Evolutionary conservation across 2,888 invertebrate genomes (phyloP).

Genomic region (Rhimphoctona megacephalus): DNA sequence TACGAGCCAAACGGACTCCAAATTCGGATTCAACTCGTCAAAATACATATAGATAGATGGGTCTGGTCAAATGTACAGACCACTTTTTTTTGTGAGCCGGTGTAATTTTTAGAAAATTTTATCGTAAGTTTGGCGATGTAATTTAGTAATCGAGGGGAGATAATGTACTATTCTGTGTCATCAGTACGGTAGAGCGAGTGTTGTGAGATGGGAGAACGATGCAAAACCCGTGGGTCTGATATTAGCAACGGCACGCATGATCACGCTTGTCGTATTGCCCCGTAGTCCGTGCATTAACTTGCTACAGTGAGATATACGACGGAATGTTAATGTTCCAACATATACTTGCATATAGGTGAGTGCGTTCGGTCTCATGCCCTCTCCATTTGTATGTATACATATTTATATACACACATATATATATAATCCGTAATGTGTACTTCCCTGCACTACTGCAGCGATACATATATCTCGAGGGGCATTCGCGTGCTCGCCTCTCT

Average conservation of each 20-base stretch:
- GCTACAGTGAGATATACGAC: slow-evolving; percentile 63
- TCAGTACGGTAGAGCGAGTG: slow-evolving; percentile 6
- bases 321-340: slow-evolving; percentile 53
- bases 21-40: no score
- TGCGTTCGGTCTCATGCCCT: slow-evolving; percentile 26
- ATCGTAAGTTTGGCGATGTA: not conserved
- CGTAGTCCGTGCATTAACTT: slow-evolving; percentile 58
- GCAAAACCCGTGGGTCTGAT: slow-evolving; percentile 47
- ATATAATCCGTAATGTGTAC: slow-evolving; percentile 30
- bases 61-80: no score
- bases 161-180: slow-evolving; percentile 29
- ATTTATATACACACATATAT: not conserved
- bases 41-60: no score
- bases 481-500: slow-evolving; percentile 42
- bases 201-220: slow-evolving; percentile 32
- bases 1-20: no score
- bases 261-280: slow-evolving; percentile 68
- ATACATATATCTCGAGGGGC: slow-evolving; percentile 39
- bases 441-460: slow-evolving; percentile 20
- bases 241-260: slow-evolving; percentile 68
- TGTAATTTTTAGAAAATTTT: not conserved
- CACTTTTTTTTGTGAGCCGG: no score
- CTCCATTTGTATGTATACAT: slow-evolving; percentile 27
- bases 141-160: slow-evolving; percentile 18
- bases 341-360: slow-evolving; percentile 39